Percentiles rank a stretch among this genome's conserved stretches.
These are phyloP conservation scores for Baryphthengus martii DNA, from an alignment of 2,113 vertebrate genomes.

Conservation along the genomic window DNA sequence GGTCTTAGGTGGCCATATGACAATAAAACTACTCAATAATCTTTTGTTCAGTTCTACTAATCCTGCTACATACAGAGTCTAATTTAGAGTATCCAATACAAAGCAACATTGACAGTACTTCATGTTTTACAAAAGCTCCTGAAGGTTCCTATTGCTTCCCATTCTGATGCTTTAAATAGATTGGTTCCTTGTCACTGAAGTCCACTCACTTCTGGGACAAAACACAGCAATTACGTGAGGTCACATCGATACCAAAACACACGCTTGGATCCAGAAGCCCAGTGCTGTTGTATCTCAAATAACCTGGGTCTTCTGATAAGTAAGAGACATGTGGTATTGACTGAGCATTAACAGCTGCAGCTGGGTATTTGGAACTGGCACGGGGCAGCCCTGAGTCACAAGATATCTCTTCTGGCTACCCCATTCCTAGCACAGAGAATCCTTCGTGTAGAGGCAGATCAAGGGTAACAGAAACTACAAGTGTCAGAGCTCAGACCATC, in stretches of 20 bases:
- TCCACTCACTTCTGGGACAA: neutral
- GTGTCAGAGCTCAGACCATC: neutral
- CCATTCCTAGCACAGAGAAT: neutral
- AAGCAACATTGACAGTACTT: neutral
- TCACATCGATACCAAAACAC: fast-evolving
- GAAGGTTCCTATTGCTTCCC: neutral
- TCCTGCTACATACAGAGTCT: neutral
- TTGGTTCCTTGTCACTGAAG: neutral
- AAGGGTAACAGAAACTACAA: neutral
- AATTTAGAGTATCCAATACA: neutral
- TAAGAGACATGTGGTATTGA: neutral
- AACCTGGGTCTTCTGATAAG: neutral
- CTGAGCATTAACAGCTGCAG: neutral
- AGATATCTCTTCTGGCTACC: neutral
- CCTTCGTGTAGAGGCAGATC: too few relatives aligned
- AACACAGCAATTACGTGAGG: neutral
- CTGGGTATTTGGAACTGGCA: neutral
- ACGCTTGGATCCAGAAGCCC: neutral
- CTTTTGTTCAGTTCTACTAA: neutral
- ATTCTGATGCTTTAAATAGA: neutral
- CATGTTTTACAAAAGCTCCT: neutral
- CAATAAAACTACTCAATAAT: neutral
- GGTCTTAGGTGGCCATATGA: neutral
- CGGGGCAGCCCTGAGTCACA: neutral
- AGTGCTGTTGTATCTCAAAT: fast-evolving